These are phyloP conservation scores for Drosophila putrida DNA, from an alignment of 2,888 invertebrate genomes.

Conservation along the genomic window DNA sequence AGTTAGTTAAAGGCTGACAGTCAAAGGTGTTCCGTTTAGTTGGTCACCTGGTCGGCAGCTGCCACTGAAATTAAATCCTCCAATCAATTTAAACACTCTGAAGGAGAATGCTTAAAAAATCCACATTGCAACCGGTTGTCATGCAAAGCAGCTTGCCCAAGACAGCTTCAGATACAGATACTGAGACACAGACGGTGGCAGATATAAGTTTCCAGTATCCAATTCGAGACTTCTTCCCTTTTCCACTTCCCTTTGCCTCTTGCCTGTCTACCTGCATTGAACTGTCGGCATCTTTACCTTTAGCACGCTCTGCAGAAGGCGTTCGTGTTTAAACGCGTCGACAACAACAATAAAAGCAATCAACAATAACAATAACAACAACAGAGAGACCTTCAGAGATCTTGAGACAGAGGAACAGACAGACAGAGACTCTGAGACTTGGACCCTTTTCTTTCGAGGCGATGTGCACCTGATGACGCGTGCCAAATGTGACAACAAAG, in stretches of 20 bases:
- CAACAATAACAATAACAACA: conserved; percentile 17
- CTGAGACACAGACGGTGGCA: conserved; percentile 4
- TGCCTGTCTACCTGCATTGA: conserved; percentile 32
- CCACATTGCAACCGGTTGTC: conserved; percentile 76
- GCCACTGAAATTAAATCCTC: conserved; percentile 81
- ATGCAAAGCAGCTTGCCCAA: conserved; percentile 67
- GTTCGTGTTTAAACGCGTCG: conserved; percentile 73
- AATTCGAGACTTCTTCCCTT: neutral
- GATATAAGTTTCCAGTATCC: conserved; percentile 13
- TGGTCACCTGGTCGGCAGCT: conserved; percentile 67
- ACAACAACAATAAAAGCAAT: conserved; percentile 77
- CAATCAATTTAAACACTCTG: conserved; percentile 74
- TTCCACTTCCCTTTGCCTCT: conserved; percentile 14
- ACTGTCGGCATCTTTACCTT: conserved; percentile 49
- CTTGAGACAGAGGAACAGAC: neutral
- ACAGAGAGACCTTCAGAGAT: conserved; percentile 5
- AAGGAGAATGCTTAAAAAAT: conserved; percentile 41
- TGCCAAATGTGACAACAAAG: conserved; percentile 75
- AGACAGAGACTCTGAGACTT: neutral
- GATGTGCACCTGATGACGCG: conserved; percentile 75
- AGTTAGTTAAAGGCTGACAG: conserved; percentile 52
- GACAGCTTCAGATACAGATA: neutral
- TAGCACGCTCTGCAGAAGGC: conserved; percentile 64
- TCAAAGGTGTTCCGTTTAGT: conserved; percentile 54
- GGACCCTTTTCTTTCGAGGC: conserved; percentile 3